Evolutionary conservation across 1,140 invertebrate species (phyloP).

Genomic region (Drosophila sulfurigaster): DNA sequence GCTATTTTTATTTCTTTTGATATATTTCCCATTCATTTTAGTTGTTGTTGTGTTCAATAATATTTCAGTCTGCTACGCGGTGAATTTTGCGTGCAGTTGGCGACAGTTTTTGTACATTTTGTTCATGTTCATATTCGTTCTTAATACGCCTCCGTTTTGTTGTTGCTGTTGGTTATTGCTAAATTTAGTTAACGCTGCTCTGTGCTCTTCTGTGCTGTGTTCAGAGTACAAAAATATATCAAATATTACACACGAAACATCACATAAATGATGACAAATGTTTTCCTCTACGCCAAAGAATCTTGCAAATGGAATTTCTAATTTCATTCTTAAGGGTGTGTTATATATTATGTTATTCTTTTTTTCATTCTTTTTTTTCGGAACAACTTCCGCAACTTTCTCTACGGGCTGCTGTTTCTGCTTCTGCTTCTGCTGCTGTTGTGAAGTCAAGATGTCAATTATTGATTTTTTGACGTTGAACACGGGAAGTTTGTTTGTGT

Average conservation of each 20-base stretch:
- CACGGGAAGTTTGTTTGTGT: conserved; percentile 27
- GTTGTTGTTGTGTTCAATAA: conserved; percentile 27
- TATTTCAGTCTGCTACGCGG: conserved; percentile 54
- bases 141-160: conserved; percentile 14
- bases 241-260: conserved; percentile 24
- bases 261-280: conserved; percentile 37
- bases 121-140: conserved; percentile 40
- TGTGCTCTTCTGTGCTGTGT: conserved; percentile 35
- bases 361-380: conserved; percentile 23
- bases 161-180: conserved; percentile 44
- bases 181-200: conserved; percentile 63
- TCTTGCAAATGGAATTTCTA: conserved; percentile 21
- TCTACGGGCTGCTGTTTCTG: conserved; percentile 16
- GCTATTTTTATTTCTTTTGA: conserved; percentile 31
- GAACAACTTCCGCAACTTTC: conserved; percentile 13
- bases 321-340: conserved; percentile 37
- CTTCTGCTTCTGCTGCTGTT: conserved; percentile 9
- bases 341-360: conserved; percentile 14
- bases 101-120: conserved; percentile 74
- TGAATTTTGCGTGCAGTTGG: conserved; percentile 70
- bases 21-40: conserved; percentile 22
- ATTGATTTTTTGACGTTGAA: conserved; percentile 64
- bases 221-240: conserved; percentile 12
- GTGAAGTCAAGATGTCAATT: conserved; percentile 57
- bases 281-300: conserved; percentile 1